Base-by-base conservation (phyloP, 2,888 invertebrate genomes). In the Tenthredo scrophulariae region DNA sequence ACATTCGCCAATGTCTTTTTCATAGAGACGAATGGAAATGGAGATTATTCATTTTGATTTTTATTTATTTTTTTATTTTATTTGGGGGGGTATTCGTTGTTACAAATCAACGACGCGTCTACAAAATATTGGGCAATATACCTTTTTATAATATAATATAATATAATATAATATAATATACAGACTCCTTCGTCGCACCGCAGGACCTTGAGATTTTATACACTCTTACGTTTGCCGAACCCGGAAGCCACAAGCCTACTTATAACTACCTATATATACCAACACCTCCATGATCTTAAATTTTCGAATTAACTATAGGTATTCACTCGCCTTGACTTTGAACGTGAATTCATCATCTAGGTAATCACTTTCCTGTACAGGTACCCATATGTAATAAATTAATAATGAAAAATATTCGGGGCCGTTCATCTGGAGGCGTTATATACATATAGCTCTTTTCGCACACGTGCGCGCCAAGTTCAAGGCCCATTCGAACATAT, bases 171-270 rank as follows among this genome's bases (percentile, higher is more conserved):
- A 50, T 50, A 22, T 58, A 58, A 62, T 62, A 62, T 2, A 62
- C 2, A 22, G 13, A 62, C 26, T 54, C 54, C n/a, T 54, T 54
- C n/a, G 6, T 54, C 18, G 50, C 50, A 46, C n/a, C 9, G 18
- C 15, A 65, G 70, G 80, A 43, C 85, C 46, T 70, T 85, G 85
- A 80, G 67, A 62, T 70, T 82, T 80, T 50, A 26, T 65, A 65
- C 15, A 70, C 70, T 70, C 70, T 70, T 26, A 40, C 82, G 54
- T 46, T 67, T 43, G 26, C 62, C 77, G 46, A 46, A 84, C 84
- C 84, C 84, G 84, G 77, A 84, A 84, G 40, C 65, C 33, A 9
- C 10, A 33, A 33, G 54, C 46, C 80, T 26, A 50, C n/a, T 33
- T 72, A 40, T 40, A 40, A n/a, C 54, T 54, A 54, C n/a, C 54